Percentiles rank a stretch among this genome's conserved stretches.
Evolutionary conservation across 2,888 invertebrate genomes (phyloP).

Genomic region (Torymus auratus): DNA sequence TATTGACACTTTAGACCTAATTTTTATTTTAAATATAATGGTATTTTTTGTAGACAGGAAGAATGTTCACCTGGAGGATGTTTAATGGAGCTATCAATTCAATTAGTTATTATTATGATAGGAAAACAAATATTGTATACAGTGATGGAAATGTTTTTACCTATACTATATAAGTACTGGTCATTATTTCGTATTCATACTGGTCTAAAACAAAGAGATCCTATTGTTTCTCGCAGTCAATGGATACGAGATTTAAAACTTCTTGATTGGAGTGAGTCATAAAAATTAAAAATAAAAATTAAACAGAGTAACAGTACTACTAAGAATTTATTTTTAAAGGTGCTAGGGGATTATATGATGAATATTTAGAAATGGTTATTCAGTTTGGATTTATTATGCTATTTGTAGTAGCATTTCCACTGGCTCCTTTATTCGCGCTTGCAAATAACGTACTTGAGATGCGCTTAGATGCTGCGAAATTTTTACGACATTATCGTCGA

Average conservation of each 20-base stretch:
- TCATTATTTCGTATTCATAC: slow-evolving; percentile 73
- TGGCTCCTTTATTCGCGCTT: slow-evolving; percentile 89
- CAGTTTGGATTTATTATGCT: slow-evolving; percentile 92
- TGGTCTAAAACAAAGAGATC: slow-evolving; percentile 71
- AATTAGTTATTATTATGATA: slow-evolving; percentile 90
- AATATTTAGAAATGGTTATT: slow-evolving; percentile 92
- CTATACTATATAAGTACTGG: slow-evolving; percentile 81
- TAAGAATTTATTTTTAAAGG: slow-evolving; percentile 68
- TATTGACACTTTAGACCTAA: slow-evolving; percentile 13
- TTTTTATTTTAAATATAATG: slow-evolving; percentile 3
- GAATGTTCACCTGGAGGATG: slow-evolving; percentile 91
- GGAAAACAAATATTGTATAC: slow-evolving; percentile 90
- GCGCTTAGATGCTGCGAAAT: slow-evolving; percentile 89
- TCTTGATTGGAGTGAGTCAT: slow-evolving; percentile 78
- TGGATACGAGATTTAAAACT: slow-evolving; percentile 84
- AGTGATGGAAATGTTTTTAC: slow-evolving; percentile 86
- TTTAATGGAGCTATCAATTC: slow-evolving; percentile 90
- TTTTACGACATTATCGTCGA: slow-evolving; percentile 84
- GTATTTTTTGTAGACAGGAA: slow-evolving; percentile 69
- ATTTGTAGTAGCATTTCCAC: slow-evolving; percentile 90
- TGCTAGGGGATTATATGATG: slow-evolving; percentile 85
- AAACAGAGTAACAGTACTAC: neutral
- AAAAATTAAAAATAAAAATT: neutral
- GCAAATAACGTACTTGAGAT: slow-evolving; percentile 91
- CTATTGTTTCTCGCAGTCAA: slow-evolving; percentile 73